phyloP scores from a whole-genome alignment of 2,113 vertebrate genomes.

The Leptosomus discolor region DNA sequence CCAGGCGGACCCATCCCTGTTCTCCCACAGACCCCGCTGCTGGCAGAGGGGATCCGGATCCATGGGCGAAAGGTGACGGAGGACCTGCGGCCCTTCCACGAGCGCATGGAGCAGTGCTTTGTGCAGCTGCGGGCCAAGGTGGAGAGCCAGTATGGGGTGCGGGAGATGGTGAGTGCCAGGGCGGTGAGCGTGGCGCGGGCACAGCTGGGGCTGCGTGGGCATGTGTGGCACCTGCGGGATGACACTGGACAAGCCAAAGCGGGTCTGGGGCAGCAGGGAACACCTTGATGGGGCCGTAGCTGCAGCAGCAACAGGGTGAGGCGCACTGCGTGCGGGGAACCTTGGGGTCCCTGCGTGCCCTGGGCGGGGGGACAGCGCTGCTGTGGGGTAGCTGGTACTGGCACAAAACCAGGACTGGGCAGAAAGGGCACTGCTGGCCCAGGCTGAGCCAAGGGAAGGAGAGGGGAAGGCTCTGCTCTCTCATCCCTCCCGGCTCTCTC shows the following conservation, averaged over 20 bases:
- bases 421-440: neutral
- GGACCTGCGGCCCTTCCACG: constrained; percentile 61
- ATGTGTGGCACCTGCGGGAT: rapidly evolving
- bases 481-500: neutral
- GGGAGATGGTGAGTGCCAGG: constrained; percentile 39
- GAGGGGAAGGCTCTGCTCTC: neutral
- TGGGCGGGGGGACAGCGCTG: neutral
- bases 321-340: no score
- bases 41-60: constrained; percentile 59
- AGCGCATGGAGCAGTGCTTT: constrained; percentile 68
- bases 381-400: neutral
- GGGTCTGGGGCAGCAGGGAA: neutral
- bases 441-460: neutral
- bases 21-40: neutral
- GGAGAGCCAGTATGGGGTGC: constrained; percentile 47
- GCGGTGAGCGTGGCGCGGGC: rapidly evolving
- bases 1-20: rapidly evolving
- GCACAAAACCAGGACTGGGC: neutral
- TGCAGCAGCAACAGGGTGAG: neutral
- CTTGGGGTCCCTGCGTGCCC: neutral
- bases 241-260: rapidly evolving
- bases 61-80: constrained; percentile 46
- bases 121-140: constrained; percentile 56
- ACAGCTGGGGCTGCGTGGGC: rapidly evolving
- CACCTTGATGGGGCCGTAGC: neutral